Evolutionary conservation across 2,797 vertebrate genomes (phyloP).

Genomic region (Martes flavigula): DNA sequence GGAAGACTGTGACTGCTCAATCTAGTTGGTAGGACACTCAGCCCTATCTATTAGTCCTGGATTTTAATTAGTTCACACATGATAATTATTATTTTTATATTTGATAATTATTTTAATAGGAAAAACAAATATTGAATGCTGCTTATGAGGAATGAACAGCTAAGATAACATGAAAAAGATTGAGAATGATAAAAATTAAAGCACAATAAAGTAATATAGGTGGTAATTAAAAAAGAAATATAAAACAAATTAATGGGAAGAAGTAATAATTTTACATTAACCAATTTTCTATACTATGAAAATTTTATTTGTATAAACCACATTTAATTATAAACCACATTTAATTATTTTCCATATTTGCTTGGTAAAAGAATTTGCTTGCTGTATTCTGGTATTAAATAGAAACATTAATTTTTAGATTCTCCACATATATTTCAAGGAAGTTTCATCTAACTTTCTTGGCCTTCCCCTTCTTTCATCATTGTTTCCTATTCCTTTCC

Average conservation of each 20-base stretch:
- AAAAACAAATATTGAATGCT: not conserved
- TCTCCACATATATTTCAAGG: conserved; percentile 1
- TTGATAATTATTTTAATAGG: not conserved
- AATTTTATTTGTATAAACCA: not conserved
- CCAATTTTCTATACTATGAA: not conserved
- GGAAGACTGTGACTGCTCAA: not conserved
- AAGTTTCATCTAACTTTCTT: not conserved
- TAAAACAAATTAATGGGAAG: not conserved
- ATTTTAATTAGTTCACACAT: not conserved
- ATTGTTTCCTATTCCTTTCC: not conserved
- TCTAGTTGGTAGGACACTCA: not conserved
- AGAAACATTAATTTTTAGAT: not conserved
- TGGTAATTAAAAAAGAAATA: not conserved
- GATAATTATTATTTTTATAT: not conserved
- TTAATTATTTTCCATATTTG: not conserved
- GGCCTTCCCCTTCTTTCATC: not conserved
- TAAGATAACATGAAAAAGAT: not conserved
- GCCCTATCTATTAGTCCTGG: not conserved
- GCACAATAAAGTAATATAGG: not conserved
- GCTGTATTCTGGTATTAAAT: not conserved
- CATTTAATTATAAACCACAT: not conserved
- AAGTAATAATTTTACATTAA: not conserved
- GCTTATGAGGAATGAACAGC: not conserved
- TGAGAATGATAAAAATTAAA: not conserved
- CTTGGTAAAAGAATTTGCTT: not conserved